A percentile compares a stretch with the other conserved stretches of the same genome.
phyloP scores from a whole-genome alignment of 1,140 invertebrate species.

The Oncopodura yosiiana region DNA sequence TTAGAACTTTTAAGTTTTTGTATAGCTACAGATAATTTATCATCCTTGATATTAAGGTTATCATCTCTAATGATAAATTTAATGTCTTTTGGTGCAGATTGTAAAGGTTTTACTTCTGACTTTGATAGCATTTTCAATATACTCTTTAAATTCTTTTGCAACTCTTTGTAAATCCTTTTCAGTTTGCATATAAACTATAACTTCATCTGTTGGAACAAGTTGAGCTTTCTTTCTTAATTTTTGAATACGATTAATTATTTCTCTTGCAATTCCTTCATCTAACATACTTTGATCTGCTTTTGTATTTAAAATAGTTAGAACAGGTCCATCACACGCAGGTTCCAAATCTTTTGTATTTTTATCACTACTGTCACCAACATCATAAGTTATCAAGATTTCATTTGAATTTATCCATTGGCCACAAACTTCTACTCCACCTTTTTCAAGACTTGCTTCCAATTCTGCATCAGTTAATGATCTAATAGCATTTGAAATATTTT shows the following conservation, averaged over 20 bases:
- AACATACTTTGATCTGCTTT: conserved; percentile 72
- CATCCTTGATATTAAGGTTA: conserved; percentile 43
- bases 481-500: conserved; percentile 70
- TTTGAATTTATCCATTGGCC: conserved; percentile 66
- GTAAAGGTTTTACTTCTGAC: conserved; percentile 40
- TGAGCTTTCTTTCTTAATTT: conserved; percentile 94
- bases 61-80: conserved; percentile 25
- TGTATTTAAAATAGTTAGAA: conserved; percentile 44
- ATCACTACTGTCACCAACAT: conserved; percentile 54
- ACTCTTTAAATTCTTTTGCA: conserved; percentile 56
- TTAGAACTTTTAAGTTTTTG: conserved; percentile 35
- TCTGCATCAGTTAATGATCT: conserved; percentile 69
- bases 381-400: conserved; percentile 80
- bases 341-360: conserved; percentile 48
- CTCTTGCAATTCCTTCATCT: conserved; percentile 83
- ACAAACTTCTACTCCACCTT: conserved; percentile 59
- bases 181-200: conserved; percentile 66
- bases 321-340: conserved; percentile 39
- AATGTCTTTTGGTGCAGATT: conserved; percentile 2
- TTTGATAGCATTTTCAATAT: conserved; percentile 74
- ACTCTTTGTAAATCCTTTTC: conserved; percentile 55
- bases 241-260: conserved; percentile 93
- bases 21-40: conserved; percentile 23
- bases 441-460: conserved; percentile 63
- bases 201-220: conserved; percentile 81